Evolutionary conservation across 2,888 invertebrate species (phyloP).

Genomic region (Drosophila meridiana): DNA sequence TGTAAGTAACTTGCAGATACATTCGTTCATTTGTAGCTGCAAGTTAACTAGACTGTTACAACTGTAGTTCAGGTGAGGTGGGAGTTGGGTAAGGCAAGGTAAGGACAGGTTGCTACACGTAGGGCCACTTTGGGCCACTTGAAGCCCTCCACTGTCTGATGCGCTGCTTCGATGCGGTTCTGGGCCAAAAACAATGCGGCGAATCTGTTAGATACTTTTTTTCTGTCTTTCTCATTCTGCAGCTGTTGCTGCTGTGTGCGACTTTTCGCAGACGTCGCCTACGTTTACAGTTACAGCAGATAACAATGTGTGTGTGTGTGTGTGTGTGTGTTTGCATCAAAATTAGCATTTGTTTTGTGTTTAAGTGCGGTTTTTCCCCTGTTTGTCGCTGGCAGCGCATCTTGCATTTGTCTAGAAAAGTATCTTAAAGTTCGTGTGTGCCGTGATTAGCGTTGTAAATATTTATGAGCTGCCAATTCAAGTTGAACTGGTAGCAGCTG

Average conservation of each 20-base stretch:
- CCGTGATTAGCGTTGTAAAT: conserved; percentile 61
- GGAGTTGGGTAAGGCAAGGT: neutral
- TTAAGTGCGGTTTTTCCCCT: conserved; percentile 55
- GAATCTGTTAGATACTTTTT: conserved; percentile 56
- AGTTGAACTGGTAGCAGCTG: conserved; percentile 69
- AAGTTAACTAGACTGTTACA: conserved; percentile 80
- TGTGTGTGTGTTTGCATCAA: conserved; percentile 22
- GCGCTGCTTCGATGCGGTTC: conserved; percentile 76
- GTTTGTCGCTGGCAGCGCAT: conserved; percentile 26
- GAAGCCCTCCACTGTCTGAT: conserved; percentile 23
- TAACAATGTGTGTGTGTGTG: conserved; percentile 4
- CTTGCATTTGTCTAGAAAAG: conserved; percentile 28
- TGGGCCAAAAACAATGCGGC: conserved; percentile 73
- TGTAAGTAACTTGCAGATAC: conserved; percentile 68
- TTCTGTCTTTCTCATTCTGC: conserved; percentile 19
- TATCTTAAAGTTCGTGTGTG: conserved; percentile 41
- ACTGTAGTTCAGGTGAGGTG: conserved; percentile 17
- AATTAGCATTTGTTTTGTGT: conserved; percentile 77
- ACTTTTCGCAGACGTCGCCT: conserved; percentile 58
- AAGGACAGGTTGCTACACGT: conserved; percentile 4
- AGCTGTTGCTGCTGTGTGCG: conserved; percentile 51
- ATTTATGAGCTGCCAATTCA: conserved; percentile 75
- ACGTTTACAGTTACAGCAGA: conserved; percentile 51
- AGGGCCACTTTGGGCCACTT: conserved; percentile 58
- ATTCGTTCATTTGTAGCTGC: conserved; percentile 70